Base-by-base conservation (phyloP, 2,888 invertebrate genomes). In the Parnassius mnemosyne region DNA sequence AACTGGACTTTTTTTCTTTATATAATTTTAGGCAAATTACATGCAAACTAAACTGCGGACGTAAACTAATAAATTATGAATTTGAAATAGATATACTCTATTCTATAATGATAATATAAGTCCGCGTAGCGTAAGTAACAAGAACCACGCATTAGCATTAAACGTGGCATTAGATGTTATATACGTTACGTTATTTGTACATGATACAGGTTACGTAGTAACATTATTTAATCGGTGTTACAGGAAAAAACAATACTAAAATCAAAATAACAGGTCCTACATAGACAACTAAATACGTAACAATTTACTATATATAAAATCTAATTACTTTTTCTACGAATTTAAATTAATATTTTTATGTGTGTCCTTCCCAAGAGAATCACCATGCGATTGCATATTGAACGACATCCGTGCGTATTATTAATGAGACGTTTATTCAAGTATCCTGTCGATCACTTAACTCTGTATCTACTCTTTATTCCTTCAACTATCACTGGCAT, bases 371-470 rank as follows among this genome's bases (percentile, higher is more conserved):
- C 54, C 49, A 44, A 16, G 13, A 34, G 49, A 57, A 54, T 54
- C 43, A 44, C 54, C 43, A 34, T 51, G 51, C 10, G 20, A 55
- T 50, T 58, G 51, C 46, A 50, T 41, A 20, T 53, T 13, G 25
- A 57, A 53, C 13, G 49, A 57, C 57, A 58, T 63, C 58, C 58
- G 53, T 54, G 58, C 58, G 58, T 46, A 63, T 58, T 63, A 63
- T 42, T 54, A 63, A 54, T 63, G 58, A 63, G 51, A 41, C 44
- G 58, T 51, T 55, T 58, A 63, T 58, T 63, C 58, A 63, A 58
- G 62, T 58, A 58, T 63, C 62, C 62, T 63, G 62, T 58, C 62
- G 51, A 54, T 63, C 62, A 54, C 62, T 63, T 63, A 63, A 63
- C 62, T 58, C 57, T 12, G 43, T 50, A 46, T 58, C 62, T 58